Evolutionary conservation across 2,797 vertebrate genomes (phyloP).

Genomic region (Tympanoctomys barrerae): DNA sequence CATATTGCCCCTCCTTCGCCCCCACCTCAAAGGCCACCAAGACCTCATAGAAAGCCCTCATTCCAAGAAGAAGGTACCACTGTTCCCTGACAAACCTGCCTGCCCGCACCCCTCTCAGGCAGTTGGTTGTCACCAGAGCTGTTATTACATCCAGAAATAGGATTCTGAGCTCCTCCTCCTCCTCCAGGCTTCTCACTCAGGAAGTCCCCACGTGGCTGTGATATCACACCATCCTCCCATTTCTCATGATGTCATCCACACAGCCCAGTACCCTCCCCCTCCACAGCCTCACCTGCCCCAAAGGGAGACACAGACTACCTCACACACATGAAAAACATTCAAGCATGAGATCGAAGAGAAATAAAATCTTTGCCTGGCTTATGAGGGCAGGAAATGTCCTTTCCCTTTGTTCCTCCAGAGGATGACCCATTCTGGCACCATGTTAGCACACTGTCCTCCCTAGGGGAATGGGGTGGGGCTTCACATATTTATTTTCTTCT

Average conservation of each 20-base stretch:
- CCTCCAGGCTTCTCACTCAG: conserved; percentile 62
- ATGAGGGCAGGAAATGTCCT: background rate
- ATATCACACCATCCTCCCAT: background rate
- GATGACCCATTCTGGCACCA: background rate
- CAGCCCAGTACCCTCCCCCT: background rate
- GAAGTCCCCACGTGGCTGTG: conserved; percentile 57
- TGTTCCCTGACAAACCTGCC: conserved; percentile 18
- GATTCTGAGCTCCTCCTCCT: conserved; percentile 33
- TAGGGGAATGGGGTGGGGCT: background rate
- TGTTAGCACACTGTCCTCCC: background rate
- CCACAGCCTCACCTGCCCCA: background rate
- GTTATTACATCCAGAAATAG: conserved; percentile 79
- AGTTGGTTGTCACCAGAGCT: conserved; percentile 62
- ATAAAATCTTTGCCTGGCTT: conserved; percentile 8
- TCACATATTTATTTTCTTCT: background rate
- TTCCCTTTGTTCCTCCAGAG: background rate
- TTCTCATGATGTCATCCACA: conserved; percentile 41
- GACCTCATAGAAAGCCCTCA: conserved; percentile 47
- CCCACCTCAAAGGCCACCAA: conserved; percentile 49
- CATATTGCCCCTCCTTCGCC: background rate
- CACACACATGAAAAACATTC: background rate
- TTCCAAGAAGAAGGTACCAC: conserved; percentile 35
- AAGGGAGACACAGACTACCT: conserved; percentile 10
- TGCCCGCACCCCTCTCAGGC: background rate
- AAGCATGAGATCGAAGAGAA: background rate